Evolutionary conservation across 2,888 invertebrate species (phyloP).

Genomic region (Aradus depressus): DNA sequence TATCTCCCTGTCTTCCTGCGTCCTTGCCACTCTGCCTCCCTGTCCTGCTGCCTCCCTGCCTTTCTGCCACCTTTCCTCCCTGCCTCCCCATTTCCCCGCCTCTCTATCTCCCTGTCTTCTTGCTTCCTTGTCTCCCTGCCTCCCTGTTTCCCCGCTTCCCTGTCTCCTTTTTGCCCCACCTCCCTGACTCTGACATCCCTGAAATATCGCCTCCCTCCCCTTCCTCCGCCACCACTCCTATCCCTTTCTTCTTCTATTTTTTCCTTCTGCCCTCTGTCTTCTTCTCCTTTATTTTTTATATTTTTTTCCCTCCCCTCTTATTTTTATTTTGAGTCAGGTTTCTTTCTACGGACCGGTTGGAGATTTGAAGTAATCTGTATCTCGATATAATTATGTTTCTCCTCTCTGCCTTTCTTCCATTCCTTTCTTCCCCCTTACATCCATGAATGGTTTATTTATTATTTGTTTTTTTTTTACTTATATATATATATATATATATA

Average conservation of each 20-base stretch:
- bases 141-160: no score
- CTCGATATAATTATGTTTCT: slow-evolving; percentile 14
- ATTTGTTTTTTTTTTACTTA: no score
- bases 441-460: no score
- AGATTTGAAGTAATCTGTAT: slow-evolving; percentile 26
- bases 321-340: slow-evolving; percentile 26
- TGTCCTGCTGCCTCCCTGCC: no score
- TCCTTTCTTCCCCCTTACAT: slow-evolving; percentile 22
- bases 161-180: no score
- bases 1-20: no score
- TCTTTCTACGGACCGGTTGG: slow-evolving; percentile 26
- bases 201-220: slow-evolving; percentile 14
- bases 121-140: no score
- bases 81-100: no score
- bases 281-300: slow-evolving; percentile 8
- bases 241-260: background rate
- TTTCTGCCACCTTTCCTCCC: no score
- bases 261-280: slow-evolving; percentile 8
- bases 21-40: no score
- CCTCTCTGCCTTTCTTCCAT: slow-evolving; percentile 18
- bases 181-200: slow-evolving; percentile 13
- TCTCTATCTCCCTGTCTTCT: no score
- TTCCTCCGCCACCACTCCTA: background rate
- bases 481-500: no score
- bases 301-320: slow-evolving; percentile 12